Conservation (phyloP, 2,888 invertebrate genomes). For the Eilema griseolum region DNA sequence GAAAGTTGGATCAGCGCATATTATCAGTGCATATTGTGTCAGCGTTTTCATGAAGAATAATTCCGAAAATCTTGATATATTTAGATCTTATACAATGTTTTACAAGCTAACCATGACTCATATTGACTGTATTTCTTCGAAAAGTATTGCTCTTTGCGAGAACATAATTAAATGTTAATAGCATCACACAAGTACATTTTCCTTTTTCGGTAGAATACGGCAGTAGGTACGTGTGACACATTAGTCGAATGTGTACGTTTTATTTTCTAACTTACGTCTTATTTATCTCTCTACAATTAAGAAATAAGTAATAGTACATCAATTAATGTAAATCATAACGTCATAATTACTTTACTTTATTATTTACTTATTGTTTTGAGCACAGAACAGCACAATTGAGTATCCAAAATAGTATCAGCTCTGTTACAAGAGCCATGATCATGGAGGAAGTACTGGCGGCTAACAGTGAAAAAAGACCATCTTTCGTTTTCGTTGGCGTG, state of each 20-base stretch:
- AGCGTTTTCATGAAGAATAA: neutral
- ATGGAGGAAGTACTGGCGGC: no score
- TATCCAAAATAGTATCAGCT: no score
- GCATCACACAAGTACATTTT: neutral
- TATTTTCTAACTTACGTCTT: conserved; percentile 1
- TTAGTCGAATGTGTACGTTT: neutral
- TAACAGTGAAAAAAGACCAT: no score
- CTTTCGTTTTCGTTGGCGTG: no score
- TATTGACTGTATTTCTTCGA: neutral
- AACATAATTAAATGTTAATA: neutral
- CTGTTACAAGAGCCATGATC: no score
- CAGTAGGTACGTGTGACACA: neutral
- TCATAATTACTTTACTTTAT: no score
- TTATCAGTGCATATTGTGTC: no score
- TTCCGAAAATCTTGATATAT: neutral
- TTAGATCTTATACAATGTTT: neutral
- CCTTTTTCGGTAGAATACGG: neutral
- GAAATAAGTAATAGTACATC: neutral
- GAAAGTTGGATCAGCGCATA: no score
- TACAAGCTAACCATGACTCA: conserved; percentile 4
- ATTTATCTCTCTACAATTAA: neutral
- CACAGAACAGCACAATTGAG: no score
- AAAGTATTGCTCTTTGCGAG: neutral
- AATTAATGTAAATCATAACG: no score
- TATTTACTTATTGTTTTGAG: no score